These are phyloP conservation scores for Lottia scabra DNA, from an alignment of 2,888 invertebrate species.

Conservation along the genomic window DNA sequence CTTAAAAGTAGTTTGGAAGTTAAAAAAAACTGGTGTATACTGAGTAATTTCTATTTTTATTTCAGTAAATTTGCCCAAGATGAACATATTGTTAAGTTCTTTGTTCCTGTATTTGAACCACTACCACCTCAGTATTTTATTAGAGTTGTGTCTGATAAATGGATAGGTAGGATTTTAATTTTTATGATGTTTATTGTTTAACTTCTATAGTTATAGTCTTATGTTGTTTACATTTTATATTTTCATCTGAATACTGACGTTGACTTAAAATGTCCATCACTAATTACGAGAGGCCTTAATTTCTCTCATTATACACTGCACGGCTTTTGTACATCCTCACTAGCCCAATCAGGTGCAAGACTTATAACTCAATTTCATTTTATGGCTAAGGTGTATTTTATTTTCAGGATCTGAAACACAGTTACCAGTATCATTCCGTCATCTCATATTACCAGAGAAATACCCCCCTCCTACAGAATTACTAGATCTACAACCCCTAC, in stretches of 20 bases:
- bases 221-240: no score
- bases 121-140: conserved; percentile 98
- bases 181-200: no score
- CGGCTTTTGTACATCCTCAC: no score
- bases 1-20: no score
- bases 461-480: conserved; percentile 98
- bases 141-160: conserved; percentile 73
- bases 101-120: conserved; percentile 98
- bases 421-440: conserved; percentile 96
- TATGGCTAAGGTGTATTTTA: background rate
- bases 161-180: conserved; percentile 68
- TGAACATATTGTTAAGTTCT: conserved; percentile 96
- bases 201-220: no score
- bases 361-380: no score
- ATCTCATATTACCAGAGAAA: conserved; percentile 97
- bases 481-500: conserved; percentile 95
- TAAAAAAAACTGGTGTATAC: no score
- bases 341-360: no score
- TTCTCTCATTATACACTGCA: no score
- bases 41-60: conserved; percentile 18
- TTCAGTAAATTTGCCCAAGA: conserved; percentile 89
- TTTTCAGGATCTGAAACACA: conserved; percentile 87
- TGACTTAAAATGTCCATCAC: no score
- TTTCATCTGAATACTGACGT: no score
- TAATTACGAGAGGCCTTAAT: no score